Conservation (phyloP, 2,888 invertebrate genomes). For the Chrysotoxum bicinctum region DNA sequence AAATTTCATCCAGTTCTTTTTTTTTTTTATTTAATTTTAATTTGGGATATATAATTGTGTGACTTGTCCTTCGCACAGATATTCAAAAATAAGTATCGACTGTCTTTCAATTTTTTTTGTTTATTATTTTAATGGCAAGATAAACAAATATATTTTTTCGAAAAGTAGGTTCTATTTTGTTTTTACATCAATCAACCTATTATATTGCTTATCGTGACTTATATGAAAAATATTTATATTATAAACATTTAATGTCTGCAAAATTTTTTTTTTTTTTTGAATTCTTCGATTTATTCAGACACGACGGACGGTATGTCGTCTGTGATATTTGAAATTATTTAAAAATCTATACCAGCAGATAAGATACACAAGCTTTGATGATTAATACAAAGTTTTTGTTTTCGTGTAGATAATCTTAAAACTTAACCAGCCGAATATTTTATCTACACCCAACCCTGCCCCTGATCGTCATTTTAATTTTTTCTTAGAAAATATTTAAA, state of each 20-base stretch:
- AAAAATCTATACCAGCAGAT: not conserved
- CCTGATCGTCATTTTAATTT: not conserved
- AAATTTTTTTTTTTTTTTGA: conserved; percentile 52
- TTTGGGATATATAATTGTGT: conserved; percentile 38
- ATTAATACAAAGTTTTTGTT: conserved; percentile 40
- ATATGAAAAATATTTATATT: conserved; percentile 54
- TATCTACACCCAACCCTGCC: conserved; percentile 3
- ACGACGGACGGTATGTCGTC: conserved; percentile 64
- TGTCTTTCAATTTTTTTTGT: conserved; percentile 26
- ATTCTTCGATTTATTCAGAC: conserved; percentile 74
- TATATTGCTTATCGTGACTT: conserved; percentile 56
- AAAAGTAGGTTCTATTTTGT: conserved; percentile 28
- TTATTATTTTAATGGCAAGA: not conserved
- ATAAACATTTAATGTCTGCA: conserved; percentile 43
- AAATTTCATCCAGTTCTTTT: conserved; percentile 2
- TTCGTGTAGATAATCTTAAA: conserved; percentile 11
- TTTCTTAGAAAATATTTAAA: not conserved
- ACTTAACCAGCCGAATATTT: conserved; percentile 39
- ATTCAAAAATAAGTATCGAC: conserved; percentile 29
- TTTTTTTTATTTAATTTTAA: conserved; percentile 10
- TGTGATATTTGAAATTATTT: conserved; percentile 12
- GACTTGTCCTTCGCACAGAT: conserved; percentile 56
- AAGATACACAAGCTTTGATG: conserved; percentile 40
- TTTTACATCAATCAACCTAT: conserved; percentile 56
- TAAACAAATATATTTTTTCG: not conserved